Base-by-base conservation (phyloP, 1,140 invertebrate species). In the Agrilus planipennis region DNA sequence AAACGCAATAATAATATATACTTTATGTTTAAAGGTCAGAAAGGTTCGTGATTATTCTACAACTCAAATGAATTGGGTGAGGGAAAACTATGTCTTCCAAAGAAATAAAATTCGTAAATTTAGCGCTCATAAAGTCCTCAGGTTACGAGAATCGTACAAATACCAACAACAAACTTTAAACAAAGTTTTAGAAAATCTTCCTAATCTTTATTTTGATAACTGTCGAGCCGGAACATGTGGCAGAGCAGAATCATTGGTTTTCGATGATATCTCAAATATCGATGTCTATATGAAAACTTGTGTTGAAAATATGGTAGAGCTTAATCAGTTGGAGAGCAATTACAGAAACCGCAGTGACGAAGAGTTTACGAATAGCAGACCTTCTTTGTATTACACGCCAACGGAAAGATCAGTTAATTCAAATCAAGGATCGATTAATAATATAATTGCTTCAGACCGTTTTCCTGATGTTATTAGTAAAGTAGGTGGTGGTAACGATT, bases 11-110 rank as follows among this genome's bases (percentile, higher is more conserved):
- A n/a, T n/a, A n/a, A 28, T 34, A 29, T 34, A 11, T 32, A 45
- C 17, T 53, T 53, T 52, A 39, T 42, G 50, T 35, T 56, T 58
- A n/a, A 60, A 84, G 81, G 79, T 87, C 30, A 82, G 79, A 60
- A 75, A 79, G 49, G 87, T 90, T n/a, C 73, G 84, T 31, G 85
- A 89, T 53, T 92, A 92, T 60, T 90, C 87, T 6, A 83, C 82
- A 3, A 74, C 76, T 42, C 89, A 94, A 62, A 69, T 96, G 45
- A 87, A 89, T 58, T 87, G 87, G 79, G 84, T 95, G 34, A 73
- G 89, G 34, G 89, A 94, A 58, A 92, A 91, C 61, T 95, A 95
- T 63, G 82, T 93, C 53, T 89, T 89, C 72, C 91, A 95, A 65
- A 73, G 90, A 11, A 86, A 92, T 58, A 82, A 90, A 54, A 90